Evolutionary conservation across 2,888 invertebrate genomes (phyloP), one percentile per base, ranked within the genome.

Genomic region (Oligia fasciuncula): DNA sequence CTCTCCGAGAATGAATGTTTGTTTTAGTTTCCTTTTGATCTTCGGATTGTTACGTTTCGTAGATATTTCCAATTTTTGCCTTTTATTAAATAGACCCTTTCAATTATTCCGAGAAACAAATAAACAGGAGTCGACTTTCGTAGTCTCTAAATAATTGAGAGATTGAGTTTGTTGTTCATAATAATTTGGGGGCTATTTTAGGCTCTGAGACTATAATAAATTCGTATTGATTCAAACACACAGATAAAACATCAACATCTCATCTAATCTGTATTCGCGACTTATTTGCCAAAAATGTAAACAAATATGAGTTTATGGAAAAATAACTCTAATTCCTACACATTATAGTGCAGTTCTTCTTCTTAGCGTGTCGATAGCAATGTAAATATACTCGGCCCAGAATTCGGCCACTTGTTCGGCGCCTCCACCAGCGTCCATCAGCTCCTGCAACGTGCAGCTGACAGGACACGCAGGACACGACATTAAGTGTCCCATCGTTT

Each of bases 1-100:
- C 85, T 84, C 68, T 79, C 68, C 65, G 71, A 73, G 63, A 81
- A 81, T 60, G 71, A 85, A 85, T 84, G 77, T 82, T 89, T 83
- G 73, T 77, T 80, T 65, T 80, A 68, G 66, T 65, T 80, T 74
- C 54, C n/a, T 71, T 74, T 71, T 17, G 19, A 75, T 79, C 40
- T 63, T 66, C 63, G n/a, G n/a, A 76, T 75, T 75, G 43, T 75
- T 70, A 77, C 62, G 68, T 73, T 84, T 76, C 73, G 54, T 57
- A 79, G 79, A 71, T 75, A 78, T 76, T 81, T 76, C 40, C 71
- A 82, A 76, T 69, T 69, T 79, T 82, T 82, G 40, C 62, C 67
- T 67, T 86, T 77, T 77, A 67, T 77, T 77, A 74, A 74, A 88
- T 76, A 63, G 14, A 67, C 43, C 67, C 54, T 78, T 82, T 75